A percentile compares a stretch with the other conserved stretches of the same genome.
phyloP scores from a whole-genome alignment of 2,113 vertebrate species.

The Delphinapterus leucas region DNA sequence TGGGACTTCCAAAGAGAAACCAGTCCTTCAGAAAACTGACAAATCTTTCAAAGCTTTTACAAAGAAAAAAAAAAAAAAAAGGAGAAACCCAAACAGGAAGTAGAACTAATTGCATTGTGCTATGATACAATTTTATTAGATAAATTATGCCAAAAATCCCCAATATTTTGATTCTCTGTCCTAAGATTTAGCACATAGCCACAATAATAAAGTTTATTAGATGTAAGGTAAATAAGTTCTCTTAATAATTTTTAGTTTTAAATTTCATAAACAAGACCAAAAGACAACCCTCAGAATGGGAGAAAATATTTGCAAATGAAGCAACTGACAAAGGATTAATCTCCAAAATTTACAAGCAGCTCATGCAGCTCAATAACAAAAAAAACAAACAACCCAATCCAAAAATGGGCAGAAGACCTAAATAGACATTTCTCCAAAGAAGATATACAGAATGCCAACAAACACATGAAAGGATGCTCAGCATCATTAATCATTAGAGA shows the following conservation, averaged over 20 bases:
- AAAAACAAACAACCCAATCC: no score
- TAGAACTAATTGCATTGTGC: not conserved
- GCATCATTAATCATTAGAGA: no score
- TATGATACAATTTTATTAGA: not conserved
- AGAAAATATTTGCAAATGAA: no score
- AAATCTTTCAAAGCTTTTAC: not conserved
- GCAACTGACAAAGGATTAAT: no score
- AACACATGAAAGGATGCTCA: no score
- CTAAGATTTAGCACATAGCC: not conserved
- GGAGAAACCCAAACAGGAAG: not conserved
- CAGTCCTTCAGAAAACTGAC: not conserved
- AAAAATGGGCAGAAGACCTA: no score
- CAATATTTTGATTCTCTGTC: not conserved
- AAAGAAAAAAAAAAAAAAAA: no score
- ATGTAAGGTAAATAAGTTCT: not conserved
- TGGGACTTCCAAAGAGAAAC: not conserved
- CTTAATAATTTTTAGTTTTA: constrained; percentile 1
- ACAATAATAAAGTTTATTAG: not conserved
- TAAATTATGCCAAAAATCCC: not conserved
- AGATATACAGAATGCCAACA: no score
- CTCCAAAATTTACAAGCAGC: no score
- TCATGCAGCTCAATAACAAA: no score
- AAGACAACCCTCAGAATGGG: no score
- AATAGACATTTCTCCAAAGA: no score
- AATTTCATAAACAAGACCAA: not conserved